A percentile compares a stretch with the other conserved stretches of the same genome.
phyloP scores from a whole-genome alignment of 1,140 invertebrate genomes.

The Bombus sibiricus region DNA sequence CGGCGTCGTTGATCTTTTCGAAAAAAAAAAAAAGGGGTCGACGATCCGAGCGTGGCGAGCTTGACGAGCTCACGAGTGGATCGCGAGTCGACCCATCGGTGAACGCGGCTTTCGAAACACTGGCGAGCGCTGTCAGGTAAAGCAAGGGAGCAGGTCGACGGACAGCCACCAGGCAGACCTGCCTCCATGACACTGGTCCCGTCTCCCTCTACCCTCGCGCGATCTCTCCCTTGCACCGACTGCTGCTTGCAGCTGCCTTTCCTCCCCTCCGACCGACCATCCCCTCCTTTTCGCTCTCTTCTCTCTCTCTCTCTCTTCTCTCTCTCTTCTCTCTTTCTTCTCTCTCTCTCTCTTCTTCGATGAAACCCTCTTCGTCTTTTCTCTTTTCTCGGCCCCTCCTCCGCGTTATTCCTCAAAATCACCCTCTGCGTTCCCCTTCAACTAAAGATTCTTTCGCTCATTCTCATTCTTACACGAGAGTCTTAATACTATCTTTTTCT shows the following conservation, averaged over 20 bases:
- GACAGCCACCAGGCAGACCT: slow-evolving; percentile 63
- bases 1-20: neutral
- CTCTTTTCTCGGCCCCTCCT: neutral
- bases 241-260: slow-evolving; percentile 33
- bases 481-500: neutral
- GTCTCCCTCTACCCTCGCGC: neutral
- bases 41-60: slow-evolving; percentile 37
- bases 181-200: slow-evolving; percentile 59
- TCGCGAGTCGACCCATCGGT: slow-evolving; percentile 59
- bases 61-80: slow-evolving; percentile 37
- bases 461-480: neutral
- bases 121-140: slow-evolving; percentile 62
- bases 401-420: neutral
- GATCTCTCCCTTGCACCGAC: slow-evolving; percentile 29
- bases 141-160: slow-evolving; percentile 64
- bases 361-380: neutral
- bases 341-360: neutral
- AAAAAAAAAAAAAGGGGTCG: neutral
- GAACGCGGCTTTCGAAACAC: slow-evolving; percentile 66
- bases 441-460: neutral
- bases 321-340: too few relatives aligned
- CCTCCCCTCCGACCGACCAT: neutral
- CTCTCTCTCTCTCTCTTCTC: too few relatives aligned
- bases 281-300: neutral
- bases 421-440: neutral